phyloP scores from a whole-genome alignment of 2,113 vertebrate species.

The Bos javanicus region DNA sequence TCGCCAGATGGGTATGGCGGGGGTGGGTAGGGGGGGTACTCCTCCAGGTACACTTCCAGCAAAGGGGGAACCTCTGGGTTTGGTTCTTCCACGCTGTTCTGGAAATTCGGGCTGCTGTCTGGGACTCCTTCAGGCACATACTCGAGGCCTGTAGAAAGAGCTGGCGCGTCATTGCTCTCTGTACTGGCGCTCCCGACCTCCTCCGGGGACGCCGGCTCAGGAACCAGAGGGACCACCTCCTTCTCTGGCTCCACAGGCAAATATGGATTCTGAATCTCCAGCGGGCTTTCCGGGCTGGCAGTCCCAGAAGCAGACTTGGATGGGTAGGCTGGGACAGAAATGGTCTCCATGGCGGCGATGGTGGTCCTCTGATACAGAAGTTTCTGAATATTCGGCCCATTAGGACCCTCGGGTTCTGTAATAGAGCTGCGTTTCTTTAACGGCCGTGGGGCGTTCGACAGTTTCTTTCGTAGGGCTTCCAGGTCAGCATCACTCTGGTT shows the following conservation, averaged over 20 bases:
- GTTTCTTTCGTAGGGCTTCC: conserved; percentile 93
- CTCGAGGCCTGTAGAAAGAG: conserved; percentile 81
- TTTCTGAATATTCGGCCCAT: conserved; percentile 97
- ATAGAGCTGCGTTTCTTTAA: conserved; percentile 98
- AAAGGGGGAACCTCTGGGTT: conserved; percentile 79
- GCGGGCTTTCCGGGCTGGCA: conserved; percentile 70
- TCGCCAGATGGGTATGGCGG: conserved; percentile 94
- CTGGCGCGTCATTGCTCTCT: conserved; percentile 79
- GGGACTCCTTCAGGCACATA: conserved; percentile 75
- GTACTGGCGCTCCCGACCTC: conserved; percentile 48
- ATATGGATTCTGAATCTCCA: conserved; percentile 80
- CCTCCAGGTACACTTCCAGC: conserved; percentile 90
- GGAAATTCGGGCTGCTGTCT: conserved; percentile 62
- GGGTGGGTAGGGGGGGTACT: conserved; percentile 97
- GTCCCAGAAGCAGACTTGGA: conserved; percentile 74
- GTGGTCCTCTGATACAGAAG: conserved; percentile 97
- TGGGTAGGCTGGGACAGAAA: conserved; percentile 81
- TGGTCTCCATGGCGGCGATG: conserved; percentile 95
- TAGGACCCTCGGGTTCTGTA: conserved; percentile 96
- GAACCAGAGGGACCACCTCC: conserved; percentile 53
- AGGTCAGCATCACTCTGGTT: conserved; percentile 96
- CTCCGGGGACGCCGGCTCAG: conserved; percentile 74
- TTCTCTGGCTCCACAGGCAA: conserved; percentile 70
- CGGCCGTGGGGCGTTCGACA: conserved; percentile 93
- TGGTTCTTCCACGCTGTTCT: conserved; percentile 61